Conservation (phyloP, 1,140 invertebrate genomes). For the Helicoverpa zea region DNA sequence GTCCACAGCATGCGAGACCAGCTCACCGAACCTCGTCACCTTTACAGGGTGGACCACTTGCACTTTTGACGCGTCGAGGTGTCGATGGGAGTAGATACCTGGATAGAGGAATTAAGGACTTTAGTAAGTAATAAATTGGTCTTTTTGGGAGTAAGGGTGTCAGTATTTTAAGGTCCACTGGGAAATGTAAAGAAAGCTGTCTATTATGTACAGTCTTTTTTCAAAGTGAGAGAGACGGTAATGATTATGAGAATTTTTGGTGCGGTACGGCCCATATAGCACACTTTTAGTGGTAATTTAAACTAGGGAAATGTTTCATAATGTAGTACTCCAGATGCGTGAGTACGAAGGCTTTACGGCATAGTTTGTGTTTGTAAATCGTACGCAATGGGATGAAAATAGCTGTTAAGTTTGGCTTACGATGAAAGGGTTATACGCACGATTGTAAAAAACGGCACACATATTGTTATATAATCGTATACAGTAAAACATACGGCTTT, state of each 20-base stretch:
- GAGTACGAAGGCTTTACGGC: background rate
- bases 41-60: constrained; percentile 78
- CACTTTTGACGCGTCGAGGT: constrained; percentile 76
- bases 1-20: constrained; percentile 72
- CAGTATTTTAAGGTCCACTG: too few species aligned
- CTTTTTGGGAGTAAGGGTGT: too few species aligned
- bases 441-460: background rate
- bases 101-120: constrained; percentile 12
- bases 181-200: too few species aligned
- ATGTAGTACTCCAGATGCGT: background rate
- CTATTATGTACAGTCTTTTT: too few species aligned
- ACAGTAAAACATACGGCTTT: background rate
- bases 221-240: too few species aligned
- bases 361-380: constrained; percentile 25
- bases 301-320: background rate
- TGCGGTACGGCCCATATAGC: too few species aligned
- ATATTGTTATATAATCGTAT: background rate
- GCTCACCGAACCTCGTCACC: constrained; percentile 71
- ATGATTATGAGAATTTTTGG: too few species aligned
- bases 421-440: constrained; percentile 30
- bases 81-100: constrained; percentile 83
- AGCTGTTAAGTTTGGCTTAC: constrained; percentile 21
- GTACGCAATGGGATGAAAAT: constrained; percentile 28
- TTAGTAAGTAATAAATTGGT: too few species aligned
- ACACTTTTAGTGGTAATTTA: background rate